Evolutionary conservation across 2,888 invertebrate genomes (phyloP).

Genomic region (Pycnomerus fuliginosus): DNA sequence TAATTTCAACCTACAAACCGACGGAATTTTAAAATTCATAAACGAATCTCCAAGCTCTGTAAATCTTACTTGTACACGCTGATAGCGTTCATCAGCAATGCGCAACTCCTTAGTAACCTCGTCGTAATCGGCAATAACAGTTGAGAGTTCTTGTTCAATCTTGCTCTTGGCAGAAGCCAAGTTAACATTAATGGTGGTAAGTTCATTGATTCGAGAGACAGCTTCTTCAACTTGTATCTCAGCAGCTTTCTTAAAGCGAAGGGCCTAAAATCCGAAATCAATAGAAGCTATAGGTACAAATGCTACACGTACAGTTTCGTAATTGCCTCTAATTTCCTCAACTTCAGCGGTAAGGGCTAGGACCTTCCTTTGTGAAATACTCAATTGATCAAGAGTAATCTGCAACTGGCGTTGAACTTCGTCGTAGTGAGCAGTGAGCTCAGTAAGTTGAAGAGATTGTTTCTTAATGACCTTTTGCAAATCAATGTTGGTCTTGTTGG

Average conservation of each 20-base stretch:
- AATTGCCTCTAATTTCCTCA: constrained; percentile 92
- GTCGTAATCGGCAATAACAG: constrained; percentile 94
- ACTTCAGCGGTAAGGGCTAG: constrained; percentile 91
- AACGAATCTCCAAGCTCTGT: too few relatives aligned
- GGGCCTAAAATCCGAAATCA: constrained; percentile 61
- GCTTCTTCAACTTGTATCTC: constrained; percentile 92
- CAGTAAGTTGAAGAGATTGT: constrained; percentile 87
- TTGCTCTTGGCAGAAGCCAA: constrained; percentile 91
- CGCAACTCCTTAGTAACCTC: constrained; percentile 96
- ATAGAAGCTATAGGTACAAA: background rate
- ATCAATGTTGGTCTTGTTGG: constrained; percentile 97
- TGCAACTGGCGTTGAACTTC: constrained; percentile 95
- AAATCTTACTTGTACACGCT: constrained; percentile 78
- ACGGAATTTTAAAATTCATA: background rate
- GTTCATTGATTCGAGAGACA: constrained; percentile 87
- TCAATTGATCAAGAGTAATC: constrained; percentile 91
- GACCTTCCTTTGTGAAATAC: constrained; percentile 85
- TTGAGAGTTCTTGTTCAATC: constrained; percentile 89
- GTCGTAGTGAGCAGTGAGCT: constrained; percentile 94
- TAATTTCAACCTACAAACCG: constrained; percentile 73
- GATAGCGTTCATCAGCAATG: constrained; percentile 91
- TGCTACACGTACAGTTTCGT: constrained; percentile 67
- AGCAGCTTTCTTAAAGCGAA: constrained; percentile 86
- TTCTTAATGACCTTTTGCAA: constrained; percentile 97
- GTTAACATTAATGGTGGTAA: constrained; percentile 93